phyloP scores from a whole-genome alignment of 2,888 invertebrate species.

The Cryptus armator region DNA sequence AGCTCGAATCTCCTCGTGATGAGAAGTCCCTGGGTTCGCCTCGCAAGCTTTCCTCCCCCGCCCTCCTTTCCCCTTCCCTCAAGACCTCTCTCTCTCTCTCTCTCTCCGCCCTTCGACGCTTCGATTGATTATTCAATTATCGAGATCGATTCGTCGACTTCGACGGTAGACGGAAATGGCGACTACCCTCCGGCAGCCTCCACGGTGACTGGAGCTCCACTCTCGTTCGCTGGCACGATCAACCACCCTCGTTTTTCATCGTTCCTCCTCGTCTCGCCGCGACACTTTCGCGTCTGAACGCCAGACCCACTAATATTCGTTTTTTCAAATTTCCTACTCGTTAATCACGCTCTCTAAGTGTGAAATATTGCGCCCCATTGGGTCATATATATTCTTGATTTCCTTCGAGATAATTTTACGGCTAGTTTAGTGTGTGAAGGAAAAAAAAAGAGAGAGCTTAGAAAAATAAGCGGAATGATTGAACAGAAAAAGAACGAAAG shows the following conservation, averaged over 20 bases:
- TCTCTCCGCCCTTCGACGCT: conserved; percentile 62
- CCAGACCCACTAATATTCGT: conserved; percentile 68
- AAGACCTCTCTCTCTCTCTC: not conserved
- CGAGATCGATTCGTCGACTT: conserved; percentile 80
- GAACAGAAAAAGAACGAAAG: conserved; percentile 21
- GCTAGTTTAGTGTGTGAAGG: not conserved
- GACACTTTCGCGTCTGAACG: conserved; percentile 69
- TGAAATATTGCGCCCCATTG: not conserved
- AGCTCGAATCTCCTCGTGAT: conserved; percentile 55
- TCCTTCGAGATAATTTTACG: too few species aligned
- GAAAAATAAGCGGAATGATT: conserved; percentile 41
- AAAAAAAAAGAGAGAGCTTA: not conserved
- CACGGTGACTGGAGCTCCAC: conserved; percentile 25
- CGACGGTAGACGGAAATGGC: conserved; percentile 77
- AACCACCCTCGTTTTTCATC: conserved; percentile 16
- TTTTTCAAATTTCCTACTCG: conserved; percentile 79
- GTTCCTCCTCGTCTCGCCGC: not conserved
- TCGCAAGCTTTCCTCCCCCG: conserved; percentile 14
- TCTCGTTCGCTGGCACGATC: conserved; percentile 34
- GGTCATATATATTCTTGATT: not conserved
- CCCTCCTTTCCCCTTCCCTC: not conserved
- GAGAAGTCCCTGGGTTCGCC: conserved; percentile 56
- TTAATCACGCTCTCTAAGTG: conserved; percentile 66
- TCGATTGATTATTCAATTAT: conserved; percentile 83
- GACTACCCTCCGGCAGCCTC: conserved; percentile 72